Conservation (phyloP, 2,888 invertebrate species). For the Oxycera nigricornis region DNA sequence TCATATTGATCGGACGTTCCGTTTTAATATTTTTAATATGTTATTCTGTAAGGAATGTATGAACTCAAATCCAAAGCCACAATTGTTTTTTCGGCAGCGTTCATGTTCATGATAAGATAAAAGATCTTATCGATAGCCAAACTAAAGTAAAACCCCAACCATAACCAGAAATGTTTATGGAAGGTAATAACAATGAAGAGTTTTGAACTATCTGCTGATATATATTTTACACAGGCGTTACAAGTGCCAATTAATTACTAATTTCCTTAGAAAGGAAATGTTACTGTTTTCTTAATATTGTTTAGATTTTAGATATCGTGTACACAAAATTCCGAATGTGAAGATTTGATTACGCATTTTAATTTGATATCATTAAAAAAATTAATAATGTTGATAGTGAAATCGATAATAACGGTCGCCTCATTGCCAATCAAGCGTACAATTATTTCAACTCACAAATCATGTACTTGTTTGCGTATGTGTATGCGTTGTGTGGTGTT, state of each 20-base stretch:
- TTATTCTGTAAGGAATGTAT: too few species aligned
- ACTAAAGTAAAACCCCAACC: conserved; percentile 6
- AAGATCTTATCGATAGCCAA: conserved; percentile 21
- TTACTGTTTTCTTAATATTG: conserved; percentile 11
- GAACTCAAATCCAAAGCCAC: too few species aligned
- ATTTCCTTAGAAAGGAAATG: conserved; percentile 7
- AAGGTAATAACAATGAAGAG: conserved; percentile 10
- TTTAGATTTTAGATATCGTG: conserved; percentile 31
- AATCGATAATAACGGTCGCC: background rate
- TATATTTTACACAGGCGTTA: background rate
- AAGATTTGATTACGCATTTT: conserved; percentile 32
- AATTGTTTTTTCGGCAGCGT: too few species aligned
- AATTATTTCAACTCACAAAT: background rate
- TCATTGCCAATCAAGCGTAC: background rate
- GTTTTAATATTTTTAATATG: too few species aligned
- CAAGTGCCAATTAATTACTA: conserved; percentile 32
- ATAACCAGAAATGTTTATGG: conserved; percentile 15
- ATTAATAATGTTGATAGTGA: background rate
- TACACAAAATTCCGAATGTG: conserved; percentile 13
- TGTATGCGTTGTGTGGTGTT: too few species aligned
- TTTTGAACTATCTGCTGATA: conserved; percentile 19
- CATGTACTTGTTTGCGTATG: too few species aligned
- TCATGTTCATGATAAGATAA: conserved; percentile 37
- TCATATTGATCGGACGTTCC: too few species aligned
- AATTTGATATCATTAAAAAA: conserved; percentile 23